A percentile compares a stretch with the other conserved stretches of the same genome.
These are phyloP conservation scores for Nephotettix cincticeps DNA, from an alignment of 1,140 invertebrate genomes.

Conservation along the genomic window DNA sequence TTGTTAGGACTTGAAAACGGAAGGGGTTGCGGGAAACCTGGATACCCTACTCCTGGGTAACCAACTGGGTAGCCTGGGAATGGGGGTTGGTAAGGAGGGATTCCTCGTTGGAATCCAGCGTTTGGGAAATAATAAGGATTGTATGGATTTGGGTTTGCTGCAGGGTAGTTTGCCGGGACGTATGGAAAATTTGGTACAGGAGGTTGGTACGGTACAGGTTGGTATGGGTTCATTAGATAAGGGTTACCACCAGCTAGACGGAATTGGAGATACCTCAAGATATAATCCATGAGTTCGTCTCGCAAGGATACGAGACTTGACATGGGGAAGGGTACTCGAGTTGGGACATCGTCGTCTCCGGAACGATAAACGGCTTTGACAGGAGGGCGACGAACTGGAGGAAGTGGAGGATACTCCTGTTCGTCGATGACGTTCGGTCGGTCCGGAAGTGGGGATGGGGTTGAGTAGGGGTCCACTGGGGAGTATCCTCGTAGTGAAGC, in stretches of 20 bases:
- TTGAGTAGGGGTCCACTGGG: not conserved
- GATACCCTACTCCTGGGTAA: not conserved
- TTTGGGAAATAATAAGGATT: slow-evolving; percentile 28
- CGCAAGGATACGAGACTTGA: slow-evolving; percentile 47
- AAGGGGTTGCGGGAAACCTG: not conserved
- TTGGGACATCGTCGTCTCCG: not conserved
- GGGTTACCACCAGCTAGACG: slow-evolving; percentile 24
- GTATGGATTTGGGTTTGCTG: slow-evolving; percentile 1
- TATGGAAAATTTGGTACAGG: slow-evolving; percentile 22
- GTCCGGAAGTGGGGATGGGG: not conserved
- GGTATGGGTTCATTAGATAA: slow-evolving; percentile 5
- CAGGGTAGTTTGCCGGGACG: not conserved
- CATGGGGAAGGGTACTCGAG: slow-evolving; percentile 36
- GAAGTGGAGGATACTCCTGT: slow-evolving; percentile 41
- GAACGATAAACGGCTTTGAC: slow-evolving; percentile 18
- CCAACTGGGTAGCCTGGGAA: not conserved
- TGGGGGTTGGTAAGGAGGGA: not conserved
- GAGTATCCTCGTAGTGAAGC: not conserved
- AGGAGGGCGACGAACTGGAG: not conserved
- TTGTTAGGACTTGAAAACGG: not conserved
- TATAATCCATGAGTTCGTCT: slow-evolving; percentile 42
- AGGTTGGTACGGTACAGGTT: slow-evolving; percentile 17
- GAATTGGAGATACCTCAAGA: slow-evolving; percentile 39
- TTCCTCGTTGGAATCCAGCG: not conserved
- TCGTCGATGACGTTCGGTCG: slow-evolving; percentile 39